Evolutionary conservation across 2,113 vertebrate species (phyloP), one percentile per base, ranked within the genome.

Genomic region (Apodemus speciosus): DNA sequence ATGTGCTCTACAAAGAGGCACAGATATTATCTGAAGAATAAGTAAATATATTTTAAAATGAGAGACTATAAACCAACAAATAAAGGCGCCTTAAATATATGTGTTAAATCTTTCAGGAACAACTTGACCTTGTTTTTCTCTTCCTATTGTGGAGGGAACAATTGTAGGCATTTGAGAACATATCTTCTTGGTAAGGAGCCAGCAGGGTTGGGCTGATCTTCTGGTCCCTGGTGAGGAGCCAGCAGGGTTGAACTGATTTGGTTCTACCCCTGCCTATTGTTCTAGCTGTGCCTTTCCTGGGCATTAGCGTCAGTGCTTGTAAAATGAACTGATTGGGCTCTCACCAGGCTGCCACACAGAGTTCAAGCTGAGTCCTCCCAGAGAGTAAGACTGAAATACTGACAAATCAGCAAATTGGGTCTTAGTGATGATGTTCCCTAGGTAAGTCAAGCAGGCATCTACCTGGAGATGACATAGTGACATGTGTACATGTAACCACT

Each of bases 71-170:
- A 46, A 35, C 58, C 30, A 49, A 49, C 32, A 46, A 66, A 71
- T 53, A 75, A 64, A 85, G 27, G 32, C 23, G 58, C 72, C 6
- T 62, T 83, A 81, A 51, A 66, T 46, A 25, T 27, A 80, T 18
- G 30, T n/a, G 3, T 18, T 81, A 71, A 71, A 85, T 66, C 51
- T 69, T 49, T 18, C 81, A 58, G 38, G 40, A 71, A 89, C 46
- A 87, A 92, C 68, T 64, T 84, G 86, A 10, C 68, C 89, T 79
- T 94, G 11, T 62, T 76, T 81, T 35, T 83, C 32, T 88, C 71
- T 90, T 85, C 30, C 49, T 73, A 69, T 21, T 73, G 81, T 73
- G 23, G 6, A 0, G 38, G 23, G 35, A 43, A 77, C 46, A 25
- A 18, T 3, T 51, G 16, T 71, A 53, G 38, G 3, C 66, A 56